Conservation (phyloP, 64 coral and sea anemone genomes). For the Montipora foliosa region DNA sequence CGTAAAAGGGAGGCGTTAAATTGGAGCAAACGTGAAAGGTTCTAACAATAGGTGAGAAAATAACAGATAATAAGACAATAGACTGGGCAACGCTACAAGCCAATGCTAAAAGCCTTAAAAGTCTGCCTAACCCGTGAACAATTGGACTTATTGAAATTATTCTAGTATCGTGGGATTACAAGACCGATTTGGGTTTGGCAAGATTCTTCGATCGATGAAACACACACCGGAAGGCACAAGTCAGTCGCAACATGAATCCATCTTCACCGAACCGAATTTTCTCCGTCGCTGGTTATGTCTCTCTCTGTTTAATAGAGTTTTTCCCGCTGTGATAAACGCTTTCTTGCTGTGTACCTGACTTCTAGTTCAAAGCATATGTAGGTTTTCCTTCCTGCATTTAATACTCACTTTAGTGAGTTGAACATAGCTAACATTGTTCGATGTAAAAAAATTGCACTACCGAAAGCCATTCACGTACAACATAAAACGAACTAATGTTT, state of each 20-base stretch:
- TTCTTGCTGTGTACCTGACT: constrained; percentile 18
- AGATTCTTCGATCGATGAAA: background rate
- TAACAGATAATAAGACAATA: constrained; percentile 93
- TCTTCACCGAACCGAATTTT: too few species aligned
- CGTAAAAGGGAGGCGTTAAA: constrained; percentile 89
- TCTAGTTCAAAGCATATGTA: background rate
- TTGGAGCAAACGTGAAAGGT: constrained; percentile 82
- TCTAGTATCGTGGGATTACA: constrained; percentile 45
- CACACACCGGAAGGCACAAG: constrained; percentile 6
- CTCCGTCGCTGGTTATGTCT: background rate
- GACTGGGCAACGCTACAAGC: constrained; percentile 36
- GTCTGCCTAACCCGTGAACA: constrained; percentile 33
- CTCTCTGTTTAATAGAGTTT: background rate
- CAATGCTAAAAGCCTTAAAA: constrained; percentile 54
- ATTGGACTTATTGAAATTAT: constrained; percentile 25
- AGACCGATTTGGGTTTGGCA: background rate
- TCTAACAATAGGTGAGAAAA: constrained; percentile 92
- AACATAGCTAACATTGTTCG: constrained; percentile 15
- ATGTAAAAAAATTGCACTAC: constrained; percentile 21
- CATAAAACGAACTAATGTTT: constrained; percentile 54
- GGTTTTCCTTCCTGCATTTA: constrained; percentile 23
- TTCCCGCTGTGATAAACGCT: constrained; percentile 6
- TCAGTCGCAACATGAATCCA: background rate
- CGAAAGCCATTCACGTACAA: constrained; percentile 16
- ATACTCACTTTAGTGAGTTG: constrained; percentile 19